Evolutionary conservation across 2,888 invertebrate species (phyloP), one percentile per base, ranked within the genome.

Genomic region (Netelia virgata): DNA sequence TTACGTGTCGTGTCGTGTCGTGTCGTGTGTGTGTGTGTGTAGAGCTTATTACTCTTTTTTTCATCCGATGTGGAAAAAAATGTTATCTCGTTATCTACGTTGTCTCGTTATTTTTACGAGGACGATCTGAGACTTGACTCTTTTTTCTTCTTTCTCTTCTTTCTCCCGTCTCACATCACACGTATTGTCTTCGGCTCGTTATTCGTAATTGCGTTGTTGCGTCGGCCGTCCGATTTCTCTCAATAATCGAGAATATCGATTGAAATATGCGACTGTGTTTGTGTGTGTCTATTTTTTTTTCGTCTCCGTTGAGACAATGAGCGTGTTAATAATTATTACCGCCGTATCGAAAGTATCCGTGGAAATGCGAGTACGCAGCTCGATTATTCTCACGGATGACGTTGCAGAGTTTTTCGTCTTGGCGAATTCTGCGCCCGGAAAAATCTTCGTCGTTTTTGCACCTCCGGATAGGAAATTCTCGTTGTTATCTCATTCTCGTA

Each of bases 141-240:
- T 47, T 57, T 61, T 63, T 11, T 66, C 57, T 66, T 61, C 9
- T 64, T 70, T 59, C 68, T 10, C 36, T 47, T 69, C n/a, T 20
- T 69, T 68, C 61, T 55, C 66, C 11, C 28, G 41, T 83, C 57
- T 70, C 47, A 43, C 72, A 57, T 69, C 57, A 66, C 53, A 66
- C 28, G 57, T 83, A 76, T 80, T 84, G 79, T 86, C 85, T 75
- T 80, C 83, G 68, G 80, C 82, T 83, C 70, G 82, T 75, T 50
- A 61, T 80, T 81, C 77, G 69, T 50, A 18, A 64, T 77, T 69
- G 50, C 55, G 53, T 83, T 64, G 14, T 77, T 57, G n/a, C 20
- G 43, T 77, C 55, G 57, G 66, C 69, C 75, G 57, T 81, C 36
- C 36, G 36, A 74, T 80, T 72, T 47, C 53, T 55, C 43, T 75